A percentile compares a stretch with the other conserved stretches of the same genome.
These are phyloP conservation scores for Portunus trituberculatus DNA, from an alignment of 1,140 invertebrate genomes.

Conservation along the genomic window DNA sequence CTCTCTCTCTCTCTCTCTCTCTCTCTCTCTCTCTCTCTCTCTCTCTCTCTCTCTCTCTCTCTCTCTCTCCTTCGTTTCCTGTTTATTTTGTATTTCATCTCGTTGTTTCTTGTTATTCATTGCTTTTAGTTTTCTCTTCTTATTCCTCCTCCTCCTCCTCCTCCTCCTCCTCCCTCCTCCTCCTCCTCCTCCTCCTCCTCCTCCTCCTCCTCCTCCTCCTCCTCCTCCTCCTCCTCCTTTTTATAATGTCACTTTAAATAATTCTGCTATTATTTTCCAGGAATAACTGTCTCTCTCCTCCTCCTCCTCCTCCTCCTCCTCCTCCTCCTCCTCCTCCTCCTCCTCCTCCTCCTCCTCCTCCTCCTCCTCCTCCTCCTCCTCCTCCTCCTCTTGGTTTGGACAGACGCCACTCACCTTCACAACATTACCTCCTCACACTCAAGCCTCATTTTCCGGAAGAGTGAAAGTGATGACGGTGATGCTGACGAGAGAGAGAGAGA, in stretches of 20 bases:
- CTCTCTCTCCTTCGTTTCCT: background rate
- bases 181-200: background rate
- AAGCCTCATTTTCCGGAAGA: background rate
- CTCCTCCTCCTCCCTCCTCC: background rate
- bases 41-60: background rate
- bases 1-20: background rate
- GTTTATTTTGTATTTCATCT: background rate
- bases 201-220: background rate
- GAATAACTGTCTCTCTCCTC: background rate
- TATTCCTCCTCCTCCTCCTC: background rate
- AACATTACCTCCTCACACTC: background rate
- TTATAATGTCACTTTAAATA: too few relatives aligned
- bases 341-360: background rate
- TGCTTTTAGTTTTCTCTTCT: background rate
- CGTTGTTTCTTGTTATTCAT: background rate
- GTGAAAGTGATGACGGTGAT: background rate
- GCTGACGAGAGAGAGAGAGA: slow-evolving; percentile 10
- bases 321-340: background rate
- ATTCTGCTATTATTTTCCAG: too few relatives aligned
- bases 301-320: background rate
- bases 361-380: background rate
- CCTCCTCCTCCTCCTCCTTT: background rate
- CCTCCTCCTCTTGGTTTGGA: background rate
- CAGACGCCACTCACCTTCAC: slow-evolving; percentile 18
- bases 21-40: background rate